Conservation (phyloP, 2,888 invertebrate genomes). For the Ornithoptera alexandrae region DNA sequence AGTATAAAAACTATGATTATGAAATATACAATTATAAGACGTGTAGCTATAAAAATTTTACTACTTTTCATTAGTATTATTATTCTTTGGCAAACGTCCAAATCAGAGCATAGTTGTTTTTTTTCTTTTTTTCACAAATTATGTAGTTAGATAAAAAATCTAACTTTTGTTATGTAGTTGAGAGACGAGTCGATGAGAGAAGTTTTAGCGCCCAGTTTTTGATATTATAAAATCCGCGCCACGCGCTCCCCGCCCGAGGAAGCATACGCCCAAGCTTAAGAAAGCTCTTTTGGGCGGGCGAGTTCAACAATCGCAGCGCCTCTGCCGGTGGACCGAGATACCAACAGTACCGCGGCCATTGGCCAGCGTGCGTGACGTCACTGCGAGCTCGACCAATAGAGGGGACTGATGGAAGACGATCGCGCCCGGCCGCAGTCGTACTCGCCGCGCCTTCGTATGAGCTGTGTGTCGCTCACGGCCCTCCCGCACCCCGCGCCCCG, state of each 20-base stretch:
- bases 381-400: constrained; percentile 64
- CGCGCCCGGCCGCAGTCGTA: constrained; percentile 74
- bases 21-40: too few relatives aligned
- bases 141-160: too few relatives aligned
- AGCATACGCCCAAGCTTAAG: constrained; percentile 75
- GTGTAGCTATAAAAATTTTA: too few relatives aligned
- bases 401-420: constrained; percentile 48
- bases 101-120: constrained; percentile 24
- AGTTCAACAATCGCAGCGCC: constrained; percentile 65
- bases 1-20: too few relatives aligned
- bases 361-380: constrained; percentile 69
- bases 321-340: constrained; percentile 54
- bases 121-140: too few relatives aligned
- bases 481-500: constrained; percentile 62
- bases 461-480: constrained; percentile 68
- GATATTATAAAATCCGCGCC: constrained; percentile 44
- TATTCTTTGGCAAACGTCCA: constrained; percentile 48
- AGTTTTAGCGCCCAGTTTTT: background rate
- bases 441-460: constrained; percentile 76
- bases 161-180: too few relatives aligned
- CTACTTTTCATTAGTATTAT: constrained; percentile 39
- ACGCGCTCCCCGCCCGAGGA: constrained; percentile 61
- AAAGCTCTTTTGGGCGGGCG: constrained; percentile 77
- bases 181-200: background rate
- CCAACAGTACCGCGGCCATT: constrained; percentile 52